These are phyloP conservation scores for Bos javanicus DNA, from an alignment of 2,113 vertebrate species.

Conservation along the genomic window DNA sequence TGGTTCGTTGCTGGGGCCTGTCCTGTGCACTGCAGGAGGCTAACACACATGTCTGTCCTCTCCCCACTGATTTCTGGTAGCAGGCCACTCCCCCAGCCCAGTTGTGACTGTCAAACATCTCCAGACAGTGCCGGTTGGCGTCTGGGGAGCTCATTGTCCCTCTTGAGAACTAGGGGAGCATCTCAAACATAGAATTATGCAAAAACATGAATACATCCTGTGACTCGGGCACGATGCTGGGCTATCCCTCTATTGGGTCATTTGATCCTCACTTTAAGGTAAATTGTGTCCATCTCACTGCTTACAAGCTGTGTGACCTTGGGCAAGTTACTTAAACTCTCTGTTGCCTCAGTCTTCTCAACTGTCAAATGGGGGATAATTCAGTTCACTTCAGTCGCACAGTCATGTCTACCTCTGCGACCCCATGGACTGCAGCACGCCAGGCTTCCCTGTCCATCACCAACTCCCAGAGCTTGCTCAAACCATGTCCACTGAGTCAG, in stretches of 20 bases:
- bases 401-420: neutral
- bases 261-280: neutral
- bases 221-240: fast-evolving
- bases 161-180: neutral
- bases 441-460: neutral
- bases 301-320: neutral
- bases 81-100: neutral
- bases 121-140: neutral
- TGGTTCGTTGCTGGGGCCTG: fast-evolving
- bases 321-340: neutral
- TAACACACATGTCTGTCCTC: neutral
- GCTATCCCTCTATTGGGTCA: fast-evolving
- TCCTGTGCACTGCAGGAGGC: neutral
- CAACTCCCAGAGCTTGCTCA: neutral
- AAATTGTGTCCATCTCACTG: neutral
- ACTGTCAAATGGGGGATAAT: neutral
- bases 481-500: neutral
- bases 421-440: neutral
- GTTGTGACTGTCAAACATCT: neutral
- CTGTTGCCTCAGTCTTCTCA: neutral
- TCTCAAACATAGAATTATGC: neutral
- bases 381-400: neutral
- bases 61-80: neutral
- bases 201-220: fast-evolving
- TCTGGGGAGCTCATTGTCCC: neutral